phyloP scores from a whole-genome alignment of 2,113 vertebrate genomes.

The Uria lomvia region DNA sequence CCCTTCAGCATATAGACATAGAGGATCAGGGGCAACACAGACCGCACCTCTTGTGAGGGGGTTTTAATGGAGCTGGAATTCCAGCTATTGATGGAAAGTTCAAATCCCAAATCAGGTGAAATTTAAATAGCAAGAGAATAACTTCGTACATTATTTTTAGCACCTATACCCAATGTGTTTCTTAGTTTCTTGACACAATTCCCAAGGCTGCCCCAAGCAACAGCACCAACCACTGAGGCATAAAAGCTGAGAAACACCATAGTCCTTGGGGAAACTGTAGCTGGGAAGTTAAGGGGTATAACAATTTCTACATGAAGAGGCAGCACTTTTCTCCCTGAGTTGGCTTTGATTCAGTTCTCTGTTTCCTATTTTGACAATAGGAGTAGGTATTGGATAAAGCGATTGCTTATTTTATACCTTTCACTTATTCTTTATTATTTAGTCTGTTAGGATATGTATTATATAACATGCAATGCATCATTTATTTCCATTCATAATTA shows the following conservation, averaged over 20 bases:
- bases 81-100: background rate
- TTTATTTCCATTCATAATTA: background rate
- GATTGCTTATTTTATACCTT: background rate
- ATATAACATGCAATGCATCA: background rate
- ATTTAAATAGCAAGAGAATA: background rate
- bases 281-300: background rate
- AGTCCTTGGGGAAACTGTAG: background rate
- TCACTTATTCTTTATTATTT: background rate
- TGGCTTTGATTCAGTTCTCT: background rate
- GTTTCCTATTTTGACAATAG: background rate
- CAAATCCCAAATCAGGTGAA: background rate
- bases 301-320: background rate
- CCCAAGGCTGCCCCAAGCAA: background rate
- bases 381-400: background rate
- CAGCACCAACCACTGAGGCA: background rate
- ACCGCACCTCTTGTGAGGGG: background rate
- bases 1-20: background rate
- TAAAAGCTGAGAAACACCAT: background rate
- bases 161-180: background rate
- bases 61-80: background rate
- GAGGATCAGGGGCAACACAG: background rate
- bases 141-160: background rate
- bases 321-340: background rate
- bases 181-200: background rate
- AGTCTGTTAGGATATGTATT: background rate